Conservation (phyloP, 2,113 vertebrate species). For the Ranitomeya imitator region DNA sequence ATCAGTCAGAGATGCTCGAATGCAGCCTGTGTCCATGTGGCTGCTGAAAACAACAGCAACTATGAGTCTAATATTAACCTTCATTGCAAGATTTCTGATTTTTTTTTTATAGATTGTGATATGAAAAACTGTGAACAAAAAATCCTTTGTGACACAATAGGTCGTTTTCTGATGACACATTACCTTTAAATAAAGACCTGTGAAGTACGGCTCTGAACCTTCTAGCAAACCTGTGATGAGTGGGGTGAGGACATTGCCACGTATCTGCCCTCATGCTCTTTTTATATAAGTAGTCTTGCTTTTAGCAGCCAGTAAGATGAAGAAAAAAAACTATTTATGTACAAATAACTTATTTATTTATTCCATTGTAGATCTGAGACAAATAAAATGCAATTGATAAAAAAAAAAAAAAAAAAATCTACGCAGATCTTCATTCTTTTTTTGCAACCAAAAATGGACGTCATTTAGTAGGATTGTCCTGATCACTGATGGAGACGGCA, state of each 20-base stretch:
- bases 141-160: no score
- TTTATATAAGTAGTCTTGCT: background rate
- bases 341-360: constrained; percentile 61
- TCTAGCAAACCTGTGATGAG: background rate
- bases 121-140: no score
- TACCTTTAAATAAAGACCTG: background rate
- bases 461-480: background rate
- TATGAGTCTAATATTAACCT: no score
- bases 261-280: background rate
- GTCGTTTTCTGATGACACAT: no score
- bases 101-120: no score
- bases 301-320: background rate
- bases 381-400: background rate
- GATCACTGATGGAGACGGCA: background rate
- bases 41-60: no score
- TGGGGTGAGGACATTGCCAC: background rate
- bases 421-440: background rate
- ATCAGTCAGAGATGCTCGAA: no score
- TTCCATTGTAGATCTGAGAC: constrained; percentile 46
- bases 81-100: no score
- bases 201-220: background rate
- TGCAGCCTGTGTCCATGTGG: no score
- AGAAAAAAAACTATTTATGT: constrained; percentile 55
- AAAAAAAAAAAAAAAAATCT: background rate
- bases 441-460: background rate